Evolutionary conservation across 2,113 vertebrate genomes (phyloP), one percentile per base, ranked within the genome.

Genomic region (Nesoenas mayeri): DNA sequence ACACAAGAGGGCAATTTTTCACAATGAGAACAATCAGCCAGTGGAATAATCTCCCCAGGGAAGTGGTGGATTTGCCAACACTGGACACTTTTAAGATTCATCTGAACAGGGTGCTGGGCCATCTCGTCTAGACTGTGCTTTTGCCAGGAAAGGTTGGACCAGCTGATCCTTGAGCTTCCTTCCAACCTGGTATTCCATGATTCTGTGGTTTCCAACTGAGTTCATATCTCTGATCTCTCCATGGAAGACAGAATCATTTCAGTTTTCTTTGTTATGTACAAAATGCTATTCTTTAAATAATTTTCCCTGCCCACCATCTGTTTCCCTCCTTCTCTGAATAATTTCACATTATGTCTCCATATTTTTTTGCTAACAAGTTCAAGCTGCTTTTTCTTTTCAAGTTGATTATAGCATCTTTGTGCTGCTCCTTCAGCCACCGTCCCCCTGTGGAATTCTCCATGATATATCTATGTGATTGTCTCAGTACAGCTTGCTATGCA

Each of bases 221-320:
- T 77, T 73, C 12, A 0, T 70, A 25, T 69, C 34, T 94, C 70
- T 75, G 48, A 53, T 94, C 62, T 91, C 62, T 81, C 74, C 8
- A 1, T 12, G 74, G 32, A 67, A 67, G 34, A 48, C 2, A 38
- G 47, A 24, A 79, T 71, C n/a, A 70, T 61, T 31, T 83, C 21
- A 9, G 0, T 88, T 88, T 85, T 67, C 69, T 94, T 93, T 90
- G 71, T 89, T 93, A 70, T 5, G 1, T 91, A 72, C n/a, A 87
- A 81, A 96, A 92, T 75, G 21, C 65, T 75, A 17, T 86, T 88
- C 61, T 82, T 91, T 61, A 89, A 91, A 89, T 84, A 1, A 54
- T 65, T 81, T 85, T 79, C 22, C 81, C 66, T 94, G 80, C 70
- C 69, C 57, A 34, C 78, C 65, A 81, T 92, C 70, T 91, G 65